These are phyloP conservation scores for Miltochrista miniata DNA, from an alignment of 2,888 invertebrate species.

Conservation along the genomic window DNA sequence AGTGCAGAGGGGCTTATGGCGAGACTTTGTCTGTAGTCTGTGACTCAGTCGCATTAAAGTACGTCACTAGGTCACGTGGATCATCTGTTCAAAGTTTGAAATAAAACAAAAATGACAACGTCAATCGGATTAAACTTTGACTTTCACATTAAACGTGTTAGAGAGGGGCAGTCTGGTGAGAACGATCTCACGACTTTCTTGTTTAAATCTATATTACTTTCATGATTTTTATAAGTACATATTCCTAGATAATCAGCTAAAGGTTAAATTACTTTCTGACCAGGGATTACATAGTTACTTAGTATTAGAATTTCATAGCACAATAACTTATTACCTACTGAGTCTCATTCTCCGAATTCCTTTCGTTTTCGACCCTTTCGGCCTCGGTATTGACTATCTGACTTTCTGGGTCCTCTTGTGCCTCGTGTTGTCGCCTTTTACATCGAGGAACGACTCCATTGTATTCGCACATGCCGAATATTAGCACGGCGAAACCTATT, in stretches of 20 bases:
- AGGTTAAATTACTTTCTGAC: background rate
- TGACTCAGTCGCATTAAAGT: no score
- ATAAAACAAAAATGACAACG: no score
- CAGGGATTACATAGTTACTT: background rate
- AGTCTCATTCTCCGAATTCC: slow-evolving; percentile 9
- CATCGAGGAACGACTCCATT: slow-evolving; percentile 83
- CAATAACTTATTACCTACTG: background rate
- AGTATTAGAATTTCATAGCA: background rate
- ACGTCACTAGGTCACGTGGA: no score
- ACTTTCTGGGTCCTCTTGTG: slow-evolving; percentile 33
- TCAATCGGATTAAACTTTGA: no score
- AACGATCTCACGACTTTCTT: no score
- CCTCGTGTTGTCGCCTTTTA: slow-evolving; percentile 22
- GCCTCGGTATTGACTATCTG: slow-evolving; percentile 41
- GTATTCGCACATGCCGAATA: slow-evolving; percentile 93
- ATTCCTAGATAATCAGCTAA: background rate
- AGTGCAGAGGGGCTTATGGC: no score
- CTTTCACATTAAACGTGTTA: no score
- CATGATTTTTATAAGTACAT: no score
- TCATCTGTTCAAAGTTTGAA: no score
- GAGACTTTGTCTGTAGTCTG: no score
- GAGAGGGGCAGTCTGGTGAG: no score
- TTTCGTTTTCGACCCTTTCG: slow-evolving; percentile 27
- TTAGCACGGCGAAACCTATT: slow-evolving; percentile 89
- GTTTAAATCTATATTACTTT: no score